Evolutionary conservation across 2,113 vertebrate species (phyloP).

Genomic region (Apodemus speciosus): DNA sequence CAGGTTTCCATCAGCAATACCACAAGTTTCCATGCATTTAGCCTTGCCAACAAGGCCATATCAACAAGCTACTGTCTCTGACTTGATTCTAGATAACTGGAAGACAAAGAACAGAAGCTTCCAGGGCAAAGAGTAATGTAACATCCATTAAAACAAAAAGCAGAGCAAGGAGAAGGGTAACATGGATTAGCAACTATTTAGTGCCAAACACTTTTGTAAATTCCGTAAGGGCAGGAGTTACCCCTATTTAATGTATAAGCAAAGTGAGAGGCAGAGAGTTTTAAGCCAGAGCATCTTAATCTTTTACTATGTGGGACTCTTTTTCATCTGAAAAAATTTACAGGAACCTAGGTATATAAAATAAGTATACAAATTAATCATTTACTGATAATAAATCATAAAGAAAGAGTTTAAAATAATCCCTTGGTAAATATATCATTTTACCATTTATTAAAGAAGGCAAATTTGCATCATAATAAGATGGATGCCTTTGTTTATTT

Average conservation of each 20-base stretch:
- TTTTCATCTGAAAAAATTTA: not conserved
- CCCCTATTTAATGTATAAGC: not conserved
- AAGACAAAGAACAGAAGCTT: not conserved
- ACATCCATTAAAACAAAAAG: not conserved
- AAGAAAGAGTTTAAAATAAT: not conserved
- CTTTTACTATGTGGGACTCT: not conserved
- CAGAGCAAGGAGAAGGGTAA: not conserved
- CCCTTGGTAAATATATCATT: not conserved
- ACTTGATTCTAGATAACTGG: not conserved
- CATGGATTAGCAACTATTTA: not conserved
- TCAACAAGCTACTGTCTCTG: not conserved
- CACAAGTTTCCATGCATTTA: not conserved
- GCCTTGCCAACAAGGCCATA: not conserved
- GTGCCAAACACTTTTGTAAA: not conserved
- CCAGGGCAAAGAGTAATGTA: not conserved
- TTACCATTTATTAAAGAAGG: slow-evolving; percentile 29
- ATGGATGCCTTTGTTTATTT: slow-evolving; percentile 22
- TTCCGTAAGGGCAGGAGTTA: not conserved
- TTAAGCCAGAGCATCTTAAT: not conserved
- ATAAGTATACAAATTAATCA: not conserved
- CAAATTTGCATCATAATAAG: slow-evolving; percentile 22
- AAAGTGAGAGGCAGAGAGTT: not conserved
- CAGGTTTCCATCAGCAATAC: not conserved
- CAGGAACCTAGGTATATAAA: not conserved
- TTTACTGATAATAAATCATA: not conserved